Percentiles rank a stretch among this genome's conserved stretches.
These are phyloP conservation scores for Luperina testacea DNA, from an alignment of 2,888 invertebrate species.

Conservation along the genomic window DNA sequence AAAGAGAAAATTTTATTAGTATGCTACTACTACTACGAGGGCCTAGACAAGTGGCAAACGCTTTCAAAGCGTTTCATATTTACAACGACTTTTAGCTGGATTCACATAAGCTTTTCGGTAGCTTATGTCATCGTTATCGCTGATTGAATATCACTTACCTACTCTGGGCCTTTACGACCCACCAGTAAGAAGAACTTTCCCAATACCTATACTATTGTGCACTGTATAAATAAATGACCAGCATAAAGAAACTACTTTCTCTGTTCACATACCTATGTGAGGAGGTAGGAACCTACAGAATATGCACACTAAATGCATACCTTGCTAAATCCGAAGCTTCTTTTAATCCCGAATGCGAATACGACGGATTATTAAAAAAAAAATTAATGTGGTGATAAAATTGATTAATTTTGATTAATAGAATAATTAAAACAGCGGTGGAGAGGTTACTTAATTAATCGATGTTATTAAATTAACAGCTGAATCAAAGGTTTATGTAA, in stretches of 20 bases:
- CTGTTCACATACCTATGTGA: background rate
- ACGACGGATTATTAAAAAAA: constrained; percentile 4
- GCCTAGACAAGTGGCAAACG: background rate
- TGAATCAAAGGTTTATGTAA: constrained; percentile 27
- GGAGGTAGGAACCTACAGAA: background rate
- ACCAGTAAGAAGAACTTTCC: background rate
- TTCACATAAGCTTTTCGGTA: background rate
- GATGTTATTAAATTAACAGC: constrained; percentile 34
- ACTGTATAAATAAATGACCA: background rate
- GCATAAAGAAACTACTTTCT: background rate
- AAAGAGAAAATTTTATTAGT: too few species aligned
- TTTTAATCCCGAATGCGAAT: constrained; percentile 24
- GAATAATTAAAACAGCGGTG: constrained; percentile 36
- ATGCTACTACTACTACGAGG: background rate
- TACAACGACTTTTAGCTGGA: background rate
- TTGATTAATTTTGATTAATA: constrained; percentile 35
- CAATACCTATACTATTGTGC: background rate
- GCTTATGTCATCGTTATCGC: background rate
- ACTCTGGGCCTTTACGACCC: background rate
- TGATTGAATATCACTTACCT: background rate
- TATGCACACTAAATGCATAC: background rate
- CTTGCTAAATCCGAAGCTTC: background rate
- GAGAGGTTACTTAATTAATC: constrained; percentile 17
- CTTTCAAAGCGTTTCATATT: background rate
- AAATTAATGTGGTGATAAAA: constrained; percentile 17